A percentile compares a stretch with the other conserved stretches of the same genome.
Conservation (phyloP, 2,113 vertebrate genomes). For the Pelecanoides urinatrix region DNA sequence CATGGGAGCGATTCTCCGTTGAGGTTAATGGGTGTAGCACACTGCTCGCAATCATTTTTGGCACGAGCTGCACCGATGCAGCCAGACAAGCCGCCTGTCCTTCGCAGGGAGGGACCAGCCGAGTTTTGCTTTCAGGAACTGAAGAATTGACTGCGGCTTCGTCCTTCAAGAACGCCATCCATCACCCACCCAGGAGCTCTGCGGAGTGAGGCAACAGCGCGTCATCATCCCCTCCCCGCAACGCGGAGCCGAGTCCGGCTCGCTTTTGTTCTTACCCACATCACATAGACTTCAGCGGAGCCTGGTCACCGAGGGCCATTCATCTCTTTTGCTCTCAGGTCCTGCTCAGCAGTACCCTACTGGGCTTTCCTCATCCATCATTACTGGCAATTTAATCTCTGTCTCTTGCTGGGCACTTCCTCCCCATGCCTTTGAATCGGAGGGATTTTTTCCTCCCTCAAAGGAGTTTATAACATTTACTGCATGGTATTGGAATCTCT, state of each 20-base stretch:
- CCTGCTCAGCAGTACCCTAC: background rate
- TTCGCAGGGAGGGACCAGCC: background rate
- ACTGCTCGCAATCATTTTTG: background rate
- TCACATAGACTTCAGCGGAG: background rate
- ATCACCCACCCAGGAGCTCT: background rate
- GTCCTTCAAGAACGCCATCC: background rate
- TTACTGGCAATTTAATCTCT: background rate
- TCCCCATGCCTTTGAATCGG: background rate
- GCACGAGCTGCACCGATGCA: background rate
- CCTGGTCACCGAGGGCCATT: background rate
- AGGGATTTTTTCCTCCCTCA: background rate
- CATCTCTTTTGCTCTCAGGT: conserved; percentile 7
- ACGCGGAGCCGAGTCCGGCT: background rate
- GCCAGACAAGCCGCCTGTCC: background rate
- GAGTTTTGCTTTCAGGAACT: background rate
- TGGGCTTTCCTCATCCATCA: conserved; percentile 45
- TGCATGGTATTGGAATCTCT: conserved; percentile 10
- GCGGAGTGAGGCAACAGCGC: background rate
- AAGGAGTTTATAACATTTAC: conserved; percentile 39
- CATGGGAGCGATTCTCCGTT: fast-evolving
- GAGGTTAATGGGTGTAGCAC: background rate
- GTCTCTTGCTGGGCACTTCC: conserved; percentile 31
- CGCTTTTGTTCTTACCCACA: conserved; percentile 26
- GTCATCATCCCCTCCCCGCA: background rate
- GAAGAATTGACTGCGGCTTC: background rate